Percentiles rank a stretch among this genome's conserved stretches.
These are phyloP conservation scores for Melanostoma mellinum DNA, from an alignment of 2,888 invertebrate species.

Conservation along the genomic window DNA sequence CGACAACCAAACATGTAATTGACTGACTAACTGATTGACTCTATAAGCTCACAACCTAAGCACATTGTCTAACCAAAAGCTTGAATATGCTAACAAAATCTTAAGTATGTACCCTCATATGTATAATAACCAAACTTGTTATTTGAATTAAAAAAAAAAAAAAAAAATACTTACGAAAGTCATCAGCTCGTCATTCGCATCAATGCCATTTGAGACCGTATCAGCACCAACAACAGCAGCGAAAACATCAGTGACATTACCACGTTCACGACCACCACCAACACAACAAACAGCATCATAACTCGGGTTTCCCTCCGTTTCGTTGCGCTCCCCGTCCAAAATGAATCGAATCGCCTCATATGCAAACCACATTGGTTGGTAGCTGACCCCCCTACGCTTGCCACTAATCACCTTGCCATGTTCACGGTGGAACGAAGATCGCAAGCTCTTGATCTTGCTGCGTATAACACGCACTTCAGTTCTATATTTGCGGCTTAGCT, in stretches of 20 bases:
- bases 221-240: conserved; percentile 75
- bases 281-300: conserved; percentile 47
- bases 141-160: conserved; percentile 36
- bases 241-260: conserved; percentile 71
- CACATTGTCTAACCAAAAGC: conserved; percentile 45
- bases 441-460: conserved; percentile 80
- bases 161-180: conserved; percentile 58
- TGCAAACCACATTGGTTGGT: conserved; percentile 81
- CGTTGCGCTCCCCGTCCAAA: conserved; percentile 78
- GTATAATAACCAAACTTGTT: conserved; percentile 50
- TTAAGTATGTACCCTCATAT: not conserved
- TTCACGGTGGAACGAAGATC: conserved; percentile 80
- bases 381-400: conserved; percentile 79
- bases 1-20: too few species aligned
- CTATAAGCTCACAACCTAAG: not conserved
- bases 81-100: conserved; percentile 14
- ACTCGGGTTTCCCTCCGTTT: conserved; percentile 37
- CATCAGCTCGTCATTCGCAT: conserved; percentile 63
- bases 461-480: conserved; percentile 81
- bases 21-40: too few species aligned
- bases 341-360: conserved; percentile 81
- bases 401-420: conserved; percentile 80
- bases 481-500: conserved; percentile 79
- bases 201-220: conserved; percentile 73
- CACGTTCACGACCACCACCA: conserved; percentile 62